Conservation (phyloP, 2,797 vertebrate species). For the Eidolon dupreanum region DNA sequence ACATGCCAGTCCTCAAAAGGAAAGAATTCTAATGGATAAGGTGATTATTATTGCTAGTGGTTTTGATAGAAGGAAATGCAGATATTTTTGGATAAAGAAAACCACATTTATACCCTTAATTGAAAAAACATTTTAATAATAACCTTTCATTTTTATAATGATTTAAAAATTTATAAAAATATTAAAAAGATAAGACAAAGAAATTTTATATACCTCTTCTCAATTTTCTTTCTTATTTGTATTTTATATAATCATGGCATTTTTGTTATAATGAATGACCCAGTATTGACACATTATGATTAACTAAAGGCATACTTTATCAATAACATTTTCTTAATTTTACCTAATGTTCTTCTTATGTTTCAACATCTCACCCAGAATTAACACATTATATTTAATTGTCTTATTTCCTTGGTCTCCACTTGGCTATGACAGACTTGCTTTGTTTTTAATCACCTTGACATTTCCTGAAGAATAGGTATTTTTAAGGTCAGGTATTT, state of each 20-base stretch:
- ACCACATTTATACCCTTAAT: not conserved
- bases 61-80: not conserved
- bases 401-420: not conserved
- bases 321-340: not conserved
- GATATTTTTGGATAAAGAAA: not conserved
- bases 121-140: not conserved
- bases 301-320: not conserved
- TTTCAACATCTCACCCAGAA: not conserved
- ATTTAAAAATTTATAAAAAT: not conserved
- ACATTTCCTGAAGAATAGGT: not conserved
- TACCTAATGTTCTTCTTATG: not conserved
- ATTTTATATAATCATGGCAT: not conserved
- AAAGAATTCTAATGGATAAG: not conserved
- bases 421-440: not conserved
- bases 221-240: not conserved
- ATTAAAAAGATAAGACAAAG: not conserved
- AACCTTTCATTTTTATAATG: not conserved
- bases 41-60: not conserved
- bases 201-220: not conserved
- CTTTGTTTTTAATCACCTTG: not conserved
- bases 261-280: not conserved
- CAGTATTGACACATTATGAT: not conserved
- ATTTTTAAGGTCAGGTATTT: not conserved
- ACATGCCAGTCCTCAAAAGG: not conserved
- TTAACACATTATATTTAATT: not conserved